Percentiles rank a stretch among this genome's conserved stretches.
Conservation (phyloP, 2,797 vertebrate genomes). For the Oryzias dopingdopingensis region DNA sequence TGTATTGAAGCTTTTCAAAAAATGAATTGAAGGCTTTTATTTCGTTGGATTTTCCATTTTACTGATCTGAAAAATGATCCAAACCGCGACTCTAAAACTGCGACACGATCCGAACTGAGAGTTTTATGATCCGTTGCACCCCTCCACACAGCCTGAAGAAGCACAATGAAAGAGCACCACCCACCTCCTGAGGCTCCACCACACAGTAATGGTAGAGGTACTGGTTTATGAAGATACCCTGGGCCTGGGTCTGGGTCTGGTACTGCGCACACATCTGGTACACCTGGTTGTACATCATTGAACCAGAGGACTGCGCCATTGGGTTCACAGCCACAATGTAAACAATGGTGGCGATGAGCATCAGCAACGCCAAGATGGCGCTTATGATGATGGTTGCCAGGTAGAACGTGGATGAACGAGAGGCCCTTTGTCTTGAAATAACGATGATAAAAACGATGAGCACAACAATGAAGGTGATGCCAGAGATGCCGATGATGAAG, state of each 20-base stretch:
- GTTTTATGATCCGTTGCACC: no score
- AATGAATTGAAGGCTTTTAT: no score
- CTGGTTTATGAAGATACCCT: constrained; percentile 83
- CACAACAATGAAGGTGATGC: constrained; percentile 82
- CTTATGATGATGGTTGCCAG: constrained; percentile 79
- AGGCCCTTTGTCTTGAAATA: constrained; percentile 75
- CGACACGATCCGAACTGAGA: no score
- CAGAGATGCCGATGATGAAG: constrained; percentile 85
- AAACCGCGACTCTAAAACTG: no score
- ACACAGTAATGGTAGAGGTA: constrained; percentile 94
- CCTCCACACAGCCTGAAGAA: background rate
- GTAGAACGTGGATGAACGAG: constrained; percentile 82
- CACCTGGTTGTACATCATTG: constrained; percentile 82
- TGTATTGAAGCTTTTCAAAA: no score
- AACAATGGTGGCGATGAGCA: constrained; percentile 88
- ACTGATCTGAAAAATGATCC: no score
- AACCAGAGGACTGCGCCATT: constrained; percentile 83
- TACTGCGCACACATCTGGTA: constrained; percentile 84
- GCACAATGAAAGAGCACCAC: constrained; percentile 4
- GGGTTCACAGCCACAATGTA: constrained; percentile 90
- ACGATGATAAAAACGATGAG: constrained; percentile 84
- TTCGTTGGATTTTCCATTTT: no score
- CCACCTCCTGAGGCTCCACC: constrained; percentile 91
- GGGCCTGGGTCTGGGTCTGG: constrained; percentile 67
- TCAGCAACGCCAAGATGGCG: constrained; percentile 80